phyloP scores from a whole-genome alignment of 2,113 vertebrate species.

The Oceanodroma tethys region DNA sequence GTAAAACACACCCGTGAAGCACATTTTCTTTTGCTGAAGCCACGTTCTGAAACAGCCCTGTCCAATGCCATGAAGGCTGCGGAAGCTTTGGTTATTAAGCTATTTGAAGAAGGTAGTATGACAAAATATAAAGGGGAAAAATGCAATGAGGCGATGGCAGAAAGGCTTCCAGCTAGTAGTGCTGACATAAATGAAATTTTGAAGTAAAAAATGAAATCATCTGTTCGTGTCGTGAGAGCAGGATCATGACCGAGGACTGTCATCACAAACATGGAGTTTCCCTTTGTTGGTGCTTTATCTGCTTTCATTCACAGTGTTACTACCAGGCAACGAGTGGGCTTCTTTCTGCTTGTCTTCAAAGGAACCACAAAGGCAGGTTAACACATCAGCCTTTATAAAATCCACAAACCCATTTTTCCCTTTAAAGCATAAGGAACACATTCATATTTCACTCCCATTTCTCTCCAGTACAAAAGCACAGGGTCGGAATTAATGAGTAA shows the following conservation, averaged over 20 bases:
- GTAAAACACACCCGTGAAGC: neutral
- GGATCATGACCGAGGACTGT: neutral
- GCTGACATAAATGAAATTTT: neutral
- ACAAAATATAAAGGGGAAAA: neutral
- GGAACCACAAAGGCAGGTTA: neutral
- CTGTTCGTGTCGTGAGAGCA: neutral
- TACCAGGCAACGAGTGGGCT: neutral
- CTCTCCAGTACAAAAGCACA: slow-evolving; percentile 16
- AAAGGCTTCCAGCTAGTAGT: neutral
- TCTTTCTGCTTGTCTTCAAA: neutral
- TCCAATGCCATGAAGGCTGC: neutral
- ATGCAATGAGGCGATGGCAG: neutral
- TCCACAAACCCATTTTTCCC: slow-evolving; percentile 30
- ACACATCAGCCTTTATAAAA: slow-evolving; percentile 38
- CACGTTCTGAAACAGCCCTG: neutral
- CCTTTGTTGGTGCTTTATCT: neutral
- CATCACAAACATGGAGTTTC: neutral
- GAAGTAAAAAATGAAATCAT: neutral
- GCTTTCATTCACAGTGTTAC: neutral
- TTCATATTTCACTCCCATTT: slow-evolving; percentile 39
- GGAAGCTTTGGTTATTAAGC: neutral
- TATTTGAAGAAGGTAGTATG: neutral
- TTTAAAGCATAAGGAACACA: slow-evolving; percentile 29
- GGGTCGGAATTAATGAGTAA: slow-evolving; percentile 54
- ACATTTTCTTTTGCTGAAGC: neutral